Base-by-base conservation (phyloP, 2,797 vertebrate species). In the Catharus ustulatus region DNA sequence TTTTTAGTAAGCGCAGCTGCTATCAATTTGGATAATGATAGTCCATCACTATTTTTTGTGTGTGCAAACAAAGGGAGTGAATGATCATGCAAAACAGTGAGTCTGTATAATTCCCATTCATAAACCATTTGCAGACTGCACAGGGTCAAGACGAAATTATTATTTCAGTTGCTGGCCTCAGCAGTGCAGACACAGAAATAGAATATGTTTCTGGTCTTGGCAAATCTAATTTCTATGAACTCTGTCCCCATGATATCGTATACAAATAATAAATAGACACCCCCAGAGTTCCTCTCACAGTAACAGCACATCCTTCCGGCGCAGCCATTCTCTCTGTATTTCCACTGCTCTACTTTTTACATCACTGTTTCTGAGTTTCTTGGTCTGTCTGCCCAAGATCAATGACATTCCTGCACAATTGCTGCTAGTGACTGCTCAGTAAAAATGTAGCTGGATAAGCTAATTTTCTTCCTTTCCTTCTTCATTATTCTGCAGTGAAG, bases 1-100 rank as follows among this genome's bases (percentile, higher is more conserved):
- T 97, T 96, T 83, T 95, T 95, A 96, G 94, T 96, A 97, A 97
- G 97, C 97, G 97, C 97, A 97, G 97, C 98, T 98, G 97, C 96
- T 98, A 96, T 96, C 97, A 97, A 97, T 97, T 97, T 98, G 94
- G 96, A 84, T 98, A 98, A 98, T 97, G 97, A 97, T 93, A 97
- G 96, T 97, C 97, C 96, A 81, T 97, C 97, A 95, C 95, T 87
- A 97, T 93, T 98, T 97, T 96, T 95, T 96, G 93, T 97, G 96
- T 97, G 62, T 95, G 88, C 97, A 98, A 98, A 98, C 96, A 98
- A 96, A 97, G 91, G 73, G 89, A 97, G 73, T 86, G 90, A 94
- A 96, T 96, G 82, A 75, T 94, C 92, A 89, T 93, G 79, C 87
- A 95, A 96, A 95, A 90, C 76, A 89, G 78, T 67, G 71, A 95